Percentiles rank a stretch among this genome's conserved stretches.
These are phyloP conservation scores for Potorous gilbertii DNA, from an alignment of 2,797 vertebrate genomes.

Conservation along the genomic window DNA sequence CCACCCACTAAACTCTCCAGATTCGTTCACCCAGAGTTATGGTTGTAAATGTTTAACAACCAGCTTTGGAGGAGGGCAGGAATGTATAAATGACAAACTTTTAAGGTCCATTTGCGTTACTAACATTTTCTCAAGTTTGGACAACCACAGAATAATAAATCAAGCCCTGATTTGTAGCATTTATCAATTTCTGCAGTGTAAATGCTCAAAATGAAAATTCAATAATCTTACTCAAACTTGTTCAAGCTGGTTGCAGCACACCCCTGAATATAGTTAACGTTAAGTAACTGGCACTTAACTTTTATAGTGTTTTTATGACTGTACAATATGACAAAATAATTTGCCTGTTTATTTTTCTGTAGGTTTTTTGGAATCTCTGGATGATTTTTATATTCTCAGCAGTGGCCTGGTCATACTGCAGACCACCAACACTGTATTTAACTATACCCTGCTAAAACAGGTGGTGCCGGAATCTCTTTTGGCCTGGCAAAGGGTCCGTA, in stretches of 20 bases:
- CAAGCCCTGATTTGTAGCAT: neutral
- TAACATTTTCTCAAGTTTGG: neutral
- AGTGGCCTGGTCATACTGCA: constrained; percentile 92
- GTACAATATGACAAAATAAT: neutral
- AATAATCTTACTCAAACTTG: neutral
- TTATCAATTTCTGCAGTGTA: neutral
- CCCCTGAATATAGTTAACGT: neutral
- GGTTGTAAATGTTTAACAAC: neutral
- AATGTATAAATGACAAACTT: neutral
- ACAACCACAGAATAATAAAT: neutral
- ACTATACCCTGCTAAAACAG: constrained; percentile 85
- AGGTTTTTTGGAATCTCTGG: constrained; percentile 93
- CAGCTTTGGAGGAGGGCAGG: neutral
- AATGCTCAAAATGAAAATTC: neutral
- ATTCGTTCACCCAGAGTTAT: neutral
- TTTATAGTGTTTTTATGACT: neutral
- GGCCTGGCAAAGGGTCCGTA: constrained; percentile 94
- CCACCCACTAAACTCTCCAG: neutral
- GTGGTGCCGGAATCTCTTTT: constrained; percentile 89
- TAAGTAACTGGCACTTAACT: neutral
- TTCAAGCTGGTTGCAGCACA: neutral
- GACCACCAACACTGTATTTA: constrained; percentile 93
- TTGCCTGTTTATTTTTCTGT: constrained; percentile 54
- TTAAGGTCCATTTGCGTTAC: neutral
- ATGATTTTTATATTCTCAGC: constrained; percentile 90